Evolutionary conservation across 2,113 vertebrate genomes (phyloP), one percentile per base, ranked within the genome.

Genomic region (Chelonoidis abingdonii): DNA sequence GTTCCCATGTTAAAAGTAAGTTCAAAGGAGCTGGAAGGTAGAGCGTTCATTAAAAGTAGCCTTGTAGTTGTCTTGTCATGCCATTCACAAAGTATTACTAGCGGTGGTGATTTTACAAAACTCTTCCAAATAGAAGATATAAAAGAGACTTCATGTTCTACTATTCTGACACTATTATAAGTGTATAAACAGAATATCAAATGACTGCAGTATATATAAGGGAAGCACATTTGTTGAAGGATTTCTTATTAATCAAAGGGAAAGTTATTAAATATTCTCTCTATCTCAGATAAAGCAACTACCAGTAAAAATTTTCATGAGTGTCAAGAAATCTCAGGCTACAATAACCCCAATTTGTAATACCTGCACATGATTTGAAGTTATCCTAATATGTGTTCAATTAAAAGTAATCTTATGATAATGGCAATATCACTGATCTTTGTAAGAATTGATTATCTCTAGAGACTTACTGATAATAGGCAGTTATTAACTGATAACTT

Each of bases 271-370:
- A 85, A 93, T 86, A 96, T 84, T 86, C 84, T 78, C 27, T 56
- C n/a, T n/a, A 52, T 19, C 81, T 79, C 41, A 93, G 53, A 97
- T n/a, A 86, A 88, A 95, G 29, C 53, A 89, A 49, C 56, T 94
- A 83, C 25, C 24, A 57, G 9, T 3, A 56, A 65, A 94, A 96
- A 92, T 22, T 4, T 84, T 86, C 50, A n/a, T 41, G 75, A 89
- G 91, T 93, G 82, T 95, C 27, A 86, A 80, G 91, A 94, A 17
- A 35, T 89, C 72, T 88, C 80, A 93, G 88, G 16, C 57, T 78
- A 81, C 50, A 94, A 87, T 95, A 97, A 92, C 92, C 87, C 57
- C 83, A 91, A 56, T 94, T 93, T 90, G 92, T 65, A 96, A 92
- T n/a, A 91, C 35, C n/a, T 88, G 65, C 94, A 89, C 65, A 80